These are phyloP conservation scores for Megalopta genalis DNA, from an alignment of 1,140 invertebrate genomes.

Conservation along the genomic window DNA sequence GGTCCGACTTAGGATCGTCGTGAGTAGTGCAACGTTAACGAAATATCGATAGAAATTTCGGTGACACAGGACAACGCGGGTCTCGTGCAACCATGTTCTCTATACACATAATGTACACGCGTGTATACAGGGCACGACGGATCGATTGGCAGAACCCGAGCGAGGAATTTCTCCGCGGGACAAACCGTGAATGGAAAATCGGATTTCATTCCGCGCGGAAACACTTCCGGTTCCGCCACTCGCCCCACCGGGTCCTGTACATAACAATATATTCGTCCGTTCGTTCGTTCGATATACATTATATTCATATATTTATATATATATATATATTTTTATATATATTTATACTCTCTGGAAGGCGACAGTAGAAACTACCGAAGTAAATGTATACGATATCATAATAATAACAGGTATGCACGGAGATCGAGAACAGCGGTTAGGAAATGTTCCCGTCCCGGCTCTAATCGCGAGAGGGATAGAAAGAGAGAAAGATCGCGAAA, in stretches of 20 bases:
- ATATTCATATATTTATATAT: constrained; percentile 6
- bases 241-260: neutral
- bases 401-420: constrained; percentile 44
- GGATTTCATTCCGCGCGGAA: too few relatives aligned
- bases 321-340: constrained; percentile 11
- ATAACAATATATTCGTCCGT: constrained; percentile 23
- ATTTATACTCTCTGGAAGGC: constrained; percentile 68
- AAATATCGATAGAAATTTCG: constrained; percentile 64
- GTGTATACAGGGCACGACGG: too few relatives aligned
- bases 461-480: neutral
- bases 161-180: too few relatives aligned
- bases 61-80: constrained; percentile 44
- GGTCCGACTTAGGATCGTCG: constrained; percentile 37
- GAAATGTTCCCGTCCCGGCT: constrained; percentile 34
- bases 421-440: constrained; percentile 61
- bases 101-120: constrained; percentile 43
- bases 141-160: too few relatives aligned
- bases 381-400: constrained; percentile 73
- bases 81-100: neutral
- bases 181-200: too few relatives aligned
- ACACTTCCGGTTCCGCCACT: too few relatives aligned
- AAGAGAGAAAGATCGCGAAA: neutral
- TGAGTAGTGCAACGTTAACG: constrained; percentile 63
- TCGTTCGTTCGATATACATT: constrained; percentile 37
- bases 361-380: constrained; percentile 75